Conservation (phyloP, 2,797 vertebrate genomes). For the Myioborus melanocephalus region DNA sequence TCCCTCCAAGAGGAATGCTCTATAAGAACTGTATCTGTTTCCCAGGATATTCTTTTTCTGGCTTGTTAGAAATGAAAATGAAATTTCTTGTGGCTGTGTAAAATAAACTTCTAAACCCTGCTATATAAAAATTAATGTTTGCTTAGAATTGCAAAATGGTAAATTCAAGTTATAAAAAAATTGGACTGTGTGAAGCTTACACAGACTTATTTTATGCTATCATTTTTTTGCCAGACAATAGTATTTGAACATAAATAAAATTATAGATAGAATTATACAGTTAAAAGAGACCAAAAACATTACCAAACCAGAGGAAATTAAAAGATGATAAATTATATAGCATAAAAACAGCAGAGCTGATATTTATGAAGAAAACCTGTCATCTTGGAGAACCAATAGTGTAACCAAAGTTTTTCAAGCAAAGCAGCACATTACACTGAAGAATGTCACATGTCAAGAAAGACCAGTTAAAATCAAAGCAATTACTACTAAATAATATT, state of each 20-base stretch:
- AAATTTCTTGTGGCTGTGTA: not conserved
- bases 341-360: not conserved
- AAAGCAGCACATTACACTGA: not conserved
- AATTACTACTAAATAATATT: not conserved
- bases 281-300: not conserved
- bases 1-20: not conserved
- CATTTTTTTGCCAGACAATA: not conserved
- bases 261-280: not conserved
- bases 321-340: not conserved
- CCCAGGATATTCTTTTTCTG: not conserved
- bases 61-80: not conserved
- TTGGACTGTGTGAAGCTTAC: not conserved
- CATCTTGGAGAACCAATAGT: not conserved
- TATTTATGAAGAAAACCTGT: not conserved
- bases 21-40: not conserved
- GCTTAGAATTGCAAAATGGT: not conserved
- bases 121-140: not conserved
- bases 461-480: not conserved
- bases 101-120: not conserved
- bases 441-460: not conserved
- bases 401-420: not conserved
- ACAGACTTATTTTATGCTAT: not conserved
- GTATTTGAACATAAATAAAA: not conserved
- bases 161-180: not conserved
- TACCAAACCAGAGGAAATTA: not conserved